Percentiles rank a stretch among this genome's conserved stretches.
Evolutionary conservation across 2,797 vertebrate genomes (phyloP).

Genomic region (Labroides dimidiatus): DNA sequence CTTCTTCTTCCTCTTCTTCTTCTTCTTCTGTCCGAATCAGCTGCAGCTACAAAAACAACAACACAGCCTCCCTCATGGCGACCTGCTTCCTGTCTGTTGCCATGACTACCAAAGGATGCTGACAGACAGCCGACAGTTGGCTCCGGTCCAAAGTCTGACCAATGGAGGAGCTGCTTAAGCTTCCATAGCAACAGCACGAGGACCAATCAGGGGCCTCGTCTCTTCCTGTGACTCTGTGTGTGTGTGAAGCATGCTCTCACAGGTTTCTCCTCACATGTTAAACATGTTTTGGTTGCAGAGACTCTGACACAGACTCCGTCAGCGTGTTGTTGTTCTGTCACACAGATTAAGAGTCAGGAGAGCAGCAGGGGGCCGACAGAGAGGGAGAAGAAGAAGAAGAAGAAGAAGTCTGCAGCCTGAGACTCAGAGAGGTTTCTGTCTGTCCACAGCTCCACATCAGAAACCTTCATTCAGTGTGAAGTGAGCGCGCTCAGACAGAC

Average conservation of each 20-base stretch:
- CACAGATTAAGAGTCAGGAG: no score
- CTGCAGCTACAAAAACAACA: constrained; percentile 34
- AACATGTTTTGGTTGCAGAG: no score
- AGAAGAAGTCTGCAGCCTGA: no score
- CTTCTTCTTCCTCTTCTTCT: constrained; percentile 51
- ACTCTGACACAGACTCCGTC: no score
- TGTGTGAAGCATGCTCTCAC: neutral
- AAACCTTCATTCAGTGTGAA: no score
- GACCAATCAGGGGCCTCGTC: constrained; percentile 75
- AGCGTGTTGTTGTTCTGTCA: no score
- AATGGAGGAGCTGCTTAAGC: constrained; percentile 69
- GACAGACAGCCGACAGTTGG: constrained; percentile 50
- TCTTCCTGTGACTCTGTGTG: constrained; percentile 26
- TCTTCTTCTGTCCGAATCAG: constrained; percentile 23
- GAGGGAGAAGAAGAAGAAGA: neutral
- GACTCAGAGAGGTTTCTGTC: no score
- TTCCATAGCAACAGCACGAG: constrained; percentile 83
- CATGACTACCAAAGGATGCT: constrained; percentile 71
- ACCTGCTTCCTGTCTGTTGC: constrained; percentile 80
- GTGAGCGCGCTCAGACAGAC: no score
- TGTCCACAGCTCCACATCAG: no score
- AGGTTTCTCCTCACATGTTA: neutral
- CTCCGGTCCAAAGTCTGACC: constrained; percentile 45
- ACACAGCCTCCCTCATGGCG: constrained; percentile 29
- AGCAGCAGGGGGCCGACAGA: no score